phyloP scores from a whole-genome alignment of 2,113 vertebrate genomes.

The Zonotrichia leucophrys region DNA sequence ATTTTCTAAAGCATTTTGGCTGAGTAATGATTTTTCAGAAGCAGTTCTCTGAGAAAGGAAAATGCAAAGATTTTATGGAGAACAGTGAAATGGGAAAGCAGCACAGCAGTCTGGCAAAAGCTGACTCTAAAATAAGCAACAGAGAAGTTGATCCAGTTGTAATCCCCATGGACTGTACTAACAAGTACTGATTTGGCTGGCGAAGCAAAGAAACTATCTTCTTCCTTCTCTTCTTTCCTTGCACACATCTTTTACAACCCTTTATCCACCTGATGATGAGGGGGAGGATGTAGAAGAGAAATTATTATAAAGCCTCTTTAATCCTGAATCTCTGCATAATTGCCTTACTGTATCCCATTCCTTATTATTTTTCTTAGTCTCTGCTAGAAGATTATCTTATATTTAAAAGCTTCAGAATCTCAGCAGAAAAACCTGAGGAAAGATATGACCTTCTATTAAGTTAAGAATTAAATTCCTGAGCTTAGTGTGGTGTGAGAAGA shows the following conservation, averaged over 20 bases:
- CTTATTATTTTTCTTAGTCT: not conserved
- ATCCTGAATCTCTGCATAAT: not conserved
- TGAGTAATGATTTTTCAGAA: constrained; percentile 21
- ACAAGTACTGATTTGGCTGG: not conserved
- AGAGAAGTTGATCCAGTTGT: not conserved
- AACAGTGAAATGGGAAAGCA: not conserved
- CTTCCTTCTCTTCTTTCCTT: not conserved
- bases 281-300: not conserved
- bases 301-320: not conserved
- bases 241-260: not conserved
- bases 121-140: not conserved
- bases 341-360: not conserved
- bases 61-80: not conserved
- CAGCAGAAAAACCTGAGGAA: not conserved
- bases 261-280: not conserved
- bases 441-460: not conserved
- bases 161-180: not conserved
- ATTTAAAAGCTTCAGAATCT: not conserved
- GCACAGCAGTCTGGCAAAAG: not conserved
- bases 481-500: not conserved
- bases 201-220: not conserved
- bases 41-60: not conserved
- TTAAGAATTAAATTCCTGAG: not conserved
- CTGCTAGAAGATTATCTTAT: not conserved
- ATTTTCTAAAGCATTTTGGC: not conserved